Percentiles rank a stretch among this genome's conserved stretches.
These are phyloP conservation scores for Monomorium pharaonis DNA, from an alignment of 1,140 invertebrate genomes.

Conservation along the genomic window DNA sequence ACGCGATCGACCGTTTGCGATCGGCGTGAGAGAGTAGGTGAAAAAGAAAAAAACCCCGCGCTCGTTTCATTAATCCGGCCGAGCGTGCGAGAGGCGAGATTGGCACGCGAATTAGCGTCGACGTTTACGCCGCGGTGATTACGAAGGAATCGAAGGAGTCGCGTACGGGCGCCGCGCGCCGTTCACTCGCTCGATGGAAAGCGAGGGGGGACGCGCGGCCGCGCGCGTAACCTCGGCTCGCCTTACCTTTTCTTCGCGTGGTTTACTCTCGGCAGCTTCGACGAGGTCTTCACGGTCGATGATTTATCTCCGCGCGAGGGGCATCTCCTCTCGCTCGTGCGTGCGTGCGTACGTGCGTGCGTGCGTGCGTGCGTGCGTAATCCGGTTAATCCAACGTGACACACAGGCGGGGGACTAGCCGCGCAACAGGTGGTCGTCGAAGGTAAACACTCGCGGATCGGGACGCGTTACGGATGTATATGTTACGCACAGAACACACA, in stretches of 20 bases:
- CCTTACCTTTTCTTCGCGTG: conserved; percentile 71
- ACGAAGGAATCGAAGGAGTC: neutral
- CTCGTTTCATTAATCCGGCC: conserved; percentile 5
- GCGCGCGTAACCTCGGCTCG: neutral
- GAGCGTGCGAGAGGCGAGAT: neutral
- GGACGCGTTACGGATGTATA: conserved; percentile 42
- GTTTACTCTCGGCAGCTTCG: neutral
- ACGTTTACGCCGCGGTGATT: conserved; percentile 10
- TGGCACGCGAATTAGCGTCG: conserved; percentile 10
- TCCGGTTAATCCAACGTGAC: conserved; percentile 80
- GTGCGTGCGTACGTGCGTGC: too few relatives aligned
- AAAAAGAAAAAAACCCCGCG: neutral
- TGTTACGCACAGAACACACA: conserved; percentile 73
- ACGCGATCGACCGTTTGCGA: too few relatives aligned
- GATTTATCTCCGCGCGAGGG: conserved; percentile 72
- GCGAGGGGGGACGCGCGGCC: neutral
- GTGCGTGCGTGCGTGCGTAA: conserved; percentile 75
- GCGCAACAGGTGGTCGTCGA: conserved; percentile 75
- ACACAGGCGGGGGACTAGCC: conserved; percentile 65
- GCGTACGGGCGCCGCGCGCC: neutral
- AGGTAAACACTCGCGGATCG: conserved; percentile 66
- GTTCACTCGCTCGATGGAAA: conserved; percentile 28
- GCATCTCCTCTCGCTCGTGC: too few relatives aligned
- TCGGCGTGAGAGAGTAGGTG: neutral
- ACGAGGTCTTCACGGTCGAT: conserved; percentile 64